phyloP scores from a whole-genome alignment of 2,888 invertebrate genomes.

The Choreutis nemorana region DNA sequence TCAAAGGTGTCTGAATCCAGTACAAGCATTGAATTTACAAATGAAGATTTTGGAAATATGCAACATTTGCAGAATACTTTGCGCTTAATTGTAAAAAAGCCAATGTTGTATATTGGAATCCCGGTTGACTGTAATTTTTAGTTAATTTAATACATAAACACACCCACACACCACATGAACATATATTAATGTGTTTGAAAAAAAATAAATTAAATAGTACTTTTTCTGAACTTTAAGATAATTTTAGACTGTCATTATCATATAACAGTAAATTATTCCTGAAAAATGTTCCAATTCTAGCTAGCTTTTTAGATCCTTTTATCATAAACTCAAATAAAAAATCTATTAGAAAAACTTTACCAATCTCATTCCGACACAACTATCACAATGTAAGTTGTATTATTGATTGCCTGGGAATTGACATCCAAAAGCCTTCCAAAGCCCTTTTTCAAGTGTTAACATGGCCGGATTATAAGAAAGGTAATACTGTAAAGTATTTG shows the following conservation, averaged over 20 bases:
- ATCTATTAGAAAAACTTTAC: slow-evolving; percentile 9
- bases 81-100: slow-evolving; percentile 10
- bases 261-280: slow-evolving; percentile 4
- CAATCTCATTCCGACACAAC: slow-evolving; percentile 18
- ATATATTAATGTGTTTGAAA: slow-evolving; percentile 8
- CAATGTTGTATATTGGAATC: slow-evolving; percentile 11
- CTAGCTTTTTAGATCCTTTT: slow-evolving; percentile 2
- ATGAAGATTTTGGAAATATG: slow-evolving; percentile 6
- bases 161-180: slow-evolving; percentile 7
- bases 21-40: slow-evolving; percentile 6
- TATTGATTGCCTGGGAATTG: slow-evolving; percentile 29
- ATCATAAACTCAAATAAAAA: slow-evolving; percentile 8
- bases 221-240: too few relatives aligned
- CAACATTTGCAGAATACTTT: slow-evolving; percentile 8
- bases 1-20: slow-evolving; percentile 7
- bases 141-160: slow-evolving; percentile 11
- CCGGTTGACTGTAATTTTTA: slow-evolving; percentile 7
- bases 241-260: slow-evolving; percentile 2
- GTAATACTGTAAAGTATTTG: slow-evolving; percentile 19
- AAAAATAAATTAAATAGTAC: slow-evolving; percentile 1
- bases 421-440: slow-evolving; percentile 26
- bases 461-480: slow-evolving; percentile 27
- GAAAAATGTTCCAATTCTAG: slow-evolving; percentile 3
- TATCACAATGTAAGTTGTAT: slow-evolving; percentile 21
- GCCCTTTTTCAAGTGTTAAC: slow-evolving; percentile 21